Base-by-base conservation (phyloP, 2,888 invertebrate genomes). In the Plagodis dolabraria region DNA sequence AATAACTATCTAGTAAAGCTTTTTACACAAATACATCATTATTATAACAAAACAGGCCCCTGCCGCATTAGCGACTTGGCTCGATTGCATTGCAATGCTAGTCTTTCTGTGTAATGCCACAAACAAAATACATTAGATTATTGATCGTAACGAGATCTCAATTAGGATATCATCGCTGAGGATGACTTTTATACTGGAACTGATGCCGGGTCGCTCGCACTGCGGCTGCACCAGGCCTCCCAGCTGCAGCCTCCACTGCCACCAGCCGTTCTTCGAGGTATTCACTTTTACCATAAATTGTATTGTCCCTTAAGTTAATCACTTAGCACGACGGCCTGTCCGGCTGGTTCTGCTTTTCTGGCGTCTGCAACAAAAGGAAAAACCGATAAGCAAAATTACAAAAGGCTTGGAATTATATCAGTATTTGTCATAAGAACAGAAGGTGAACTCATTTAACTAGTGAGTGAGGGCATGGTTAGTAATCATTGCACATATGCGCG, bases 281-380 rank as follows among this genome's bases (percentile, higher is more conserved):
- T 88, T 80, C 82, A 77, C 76, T 75, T 85, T 88, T 75, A 86
- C 85, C 89, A 88, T 87, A 86, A 87, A 83, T 85, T 83, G 83
- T 78, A 87, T 76, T 77, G 87, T 89, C 85, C 80, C 76, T 82
- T 81, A 83, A 74, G 57, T 77, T 87, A 86, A 53, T 69, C 81
- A 79, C 76, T 85, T 89, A 92, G 76, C 91, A 91, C 70, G 89
- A 86, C 69, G 94, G 90, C 87, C 94, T 93, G 82, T 95, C 95
- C 58, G 93, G 93, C 66, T 94, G 93, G 74, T 94, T 93, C 76
- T 94, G 91, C 82, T 95, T 94, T 80, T 95, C 95, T 73, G 94
- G 93, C 70, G 93, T 93, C 95, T 95, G 94, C 79, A 95, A 95
- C 91, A 93, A 94, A 75, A 67, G 70, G 75, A 80, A 82, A 76